phyloP scores from a whole-genome alignment of 2,888 invertebrate genomes.

The Agonopterix subpropinquella region DNA sequence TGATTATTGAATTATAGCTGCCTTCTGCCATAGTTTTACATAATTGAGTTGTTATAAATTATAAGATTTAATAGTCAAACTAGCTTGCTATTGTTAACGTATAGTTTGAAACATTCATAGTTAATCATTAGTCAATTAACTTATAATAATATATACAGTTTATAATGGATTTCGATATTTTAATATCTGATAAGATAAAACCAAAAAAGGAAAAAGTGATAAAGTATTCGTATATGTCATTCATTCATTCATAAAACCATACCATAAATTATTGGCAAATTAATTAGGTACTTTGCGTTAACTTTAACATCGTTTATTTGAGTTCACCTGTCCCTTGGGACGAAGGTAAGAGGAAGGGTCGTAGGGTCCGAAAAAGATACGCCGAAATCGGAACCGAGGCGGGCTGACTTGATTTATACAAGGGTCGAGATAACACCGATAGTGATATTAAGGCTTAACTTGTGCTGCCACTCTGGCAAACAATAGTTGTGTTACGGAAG shows the following conservation, averaged over 20 bases:
- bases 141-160: too few species aligned
- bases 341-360: constrained; percentile 2
- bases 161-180: too few species aligned
- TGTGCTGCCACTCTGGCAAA: constrained; percentile 1
- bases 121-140: too few species aligned
- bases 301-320: constrained; percentile 5
- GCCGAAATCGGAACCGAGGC: constrained; percentile 1
- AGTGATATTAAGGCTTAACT: constrained; percentile 10
- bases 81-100: too few species aligned
- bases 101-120: too few species aligned
- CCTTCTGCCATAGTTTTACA: neutral
- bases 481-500: constrained; percentile 10
- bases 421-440: constrained; percentile 8
- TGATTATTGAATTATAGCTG: too few species aligned
- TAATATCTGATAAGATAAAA: too few species aligned
- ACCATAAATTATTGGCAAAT: neutral
- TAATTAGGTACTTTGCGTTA: neutral
- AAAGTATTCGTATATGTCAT: too few species aligned
- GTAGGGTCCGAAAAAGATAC: constrained; percentile 7
- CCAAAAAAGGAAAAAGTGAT: too few species aligned
- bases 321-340: constrained; percentile 8
- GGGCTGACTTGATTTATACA: constrained; percentile 8
- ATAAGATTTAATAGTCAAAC: too few species aligned
- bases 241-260: too few species aligned
- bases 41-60: too few species aligned